Base-by-base conservation (phyloP, 2,113 vertebrate genomes). In the Toxostoma redivivum region DNA sequence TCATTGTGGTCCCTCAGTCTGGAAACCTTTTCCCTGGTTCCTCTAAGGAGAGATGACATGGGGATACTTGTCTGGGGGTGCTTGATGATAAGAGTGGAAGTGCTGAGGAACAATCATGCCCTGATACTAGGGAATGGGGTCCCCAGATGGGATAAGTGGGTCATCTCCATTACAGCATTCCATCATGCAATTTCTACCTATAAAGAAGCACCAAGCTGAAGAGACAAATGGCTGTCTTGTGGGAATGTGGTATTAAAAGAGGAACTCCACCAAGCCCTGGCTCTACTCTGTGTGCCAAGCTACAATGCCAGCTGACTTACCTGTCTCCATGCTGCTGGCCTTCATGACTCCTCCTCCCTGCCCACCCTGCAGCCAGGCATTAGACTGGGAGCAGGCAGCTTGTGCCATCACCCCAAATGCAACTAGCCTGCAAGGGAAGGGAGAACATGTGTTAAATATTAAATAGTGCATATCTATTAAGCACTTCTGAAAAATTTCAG, bases 331-430 rank as follows among this genome's bases (percentile, higher is more conserved):
- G 38, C 45, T 42, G 11, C 64, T 70, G 60, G 25, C 56, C 42
- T 45, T 65, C 53, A 12, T 30, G 3, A 1, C 25, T 45, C 51
- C 50, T 15, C 8, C 30, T 70, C 37, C 25, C 35, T 40, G 50
- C 7, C 42, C 23, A n/a, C 15, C 3, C 1, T 31, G 23, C 28
- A 28, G 6, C 11, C 17, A 40, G 33, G 28, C 0, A 0, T 37
- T 65, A 51, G 45, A 10, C n/a, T 23, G 25, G 61, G 19, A 67
- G 35, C 37, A 66, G n/a, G 45, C 69, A 57, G 45, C n/a, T 88
- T 67, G 53, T 38, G 42, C 66, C 56, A 15, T 24, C 64, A 69
- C 23, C 67, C 22, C 67, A 47, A 80, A 57, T 15, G 20, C 15
- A 65, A 9, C 65, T 17, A 40, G 27, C 24, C 65, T 81, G 56